phyloP scores from a whole-genome alignment of 2,888 invertebrate genomes.

The Stenurella melanura region DNA sequence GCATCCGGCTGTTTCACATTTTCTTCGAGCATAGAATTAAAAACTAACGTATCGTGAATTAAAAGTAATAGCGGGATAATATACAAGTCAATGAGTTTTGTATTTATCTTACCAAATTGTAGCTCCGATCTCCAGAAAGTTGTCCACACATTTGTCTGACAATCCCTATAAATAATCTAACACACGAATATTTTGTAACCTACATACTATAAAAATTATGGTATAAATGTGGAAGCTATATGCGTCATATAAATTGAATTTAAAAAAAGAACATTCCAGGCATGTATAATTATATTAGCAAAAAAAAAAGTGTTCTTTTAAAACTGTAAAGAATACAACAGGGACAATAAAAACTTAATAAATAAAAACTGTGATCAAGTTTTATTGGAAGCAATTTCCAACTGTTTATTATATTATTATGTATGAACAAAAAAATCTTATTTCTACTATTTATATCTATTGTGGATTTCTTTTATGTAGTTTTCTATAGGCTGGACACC shows the following conservation, averaged over 20 bases:
- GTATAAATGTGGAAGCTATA: slow-evolving; percentile 53
- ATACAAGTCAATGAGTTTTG: slow-evolving; percentile 45
- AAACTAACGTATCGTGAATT: slow-evolving; percentile 37
- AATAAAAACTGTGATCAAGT: slow-evolving; percentile 48
- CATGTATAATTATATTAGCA: slow-evolving; percentile 42
- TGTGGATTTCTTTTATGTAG: slow-evolving; percentile 37
- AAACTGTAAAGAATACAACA: slow-evolving; percentile 36
- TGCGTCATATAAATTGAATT: slow-evolving; percentile 43
- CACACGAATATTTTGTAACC: slow-evolving; percentile 55
- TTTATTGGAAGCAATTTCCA: slow-evolving; percentile 49
- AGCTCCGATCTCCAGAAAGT: slow-evolving; percentile 53
- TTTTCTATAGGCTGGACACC: slow-evolving; percentile 46
- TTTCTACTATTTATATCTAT: slow-evolving; percentile 52
- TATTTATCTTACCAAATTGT: slow-evolving; percentile 54
- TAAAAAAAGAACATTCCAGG: slow-evolving; percentile 52
- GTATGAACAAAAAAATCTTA: slow-evolving; percentile 52
- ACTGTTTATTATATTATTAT: slow-evolving; percentile 42
- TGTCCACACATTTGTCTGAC: slow-evolving; percentile 49
- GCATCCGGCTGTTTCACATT: slow-evolving; percentile 16
- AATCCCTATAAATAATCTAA: slow-evolving; percentile 60
- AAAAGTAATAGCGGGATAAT: slow-evolving; percentile 45
- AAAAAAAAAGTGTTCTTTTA: slow-evolving; percentile 17
- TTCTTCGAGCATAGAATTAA: slow-evolving; percentile 47
- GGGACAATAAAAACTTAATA: slow-evolving; percentile 48
- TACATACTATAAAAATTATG: slow-evolving; percentile 55